These are phyloP conservation scores for Chironomus tepperi DNA, from an alignment of 1,140 invertebrate species.

Conservation along the genomic window DNA sequence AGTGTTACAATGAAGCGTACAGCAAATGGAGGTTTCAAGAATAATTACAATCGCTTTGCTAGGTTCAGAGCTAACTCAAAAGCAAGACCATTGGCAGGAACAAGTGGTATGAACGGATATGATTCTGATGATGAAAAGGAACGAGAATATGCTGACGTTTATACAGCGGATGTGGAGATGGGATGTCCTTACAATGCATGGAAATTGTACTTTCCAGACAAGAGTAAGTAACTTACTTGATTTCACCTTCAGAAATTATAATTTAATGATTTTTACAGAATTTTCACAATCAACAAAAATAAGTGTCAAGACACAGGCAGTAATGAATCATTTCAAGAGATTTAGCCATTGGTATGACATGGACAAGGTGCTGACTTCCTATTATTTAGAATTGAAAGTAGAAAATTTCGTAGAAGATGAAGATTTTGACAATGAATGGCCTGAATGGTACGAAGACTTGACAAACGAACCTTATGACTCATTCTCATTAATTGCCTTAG, in stretches of 20 bases:
- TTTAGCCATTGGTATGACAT: constrained; percentile 37
- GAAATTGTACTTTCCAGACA: constrained; percentile 52
- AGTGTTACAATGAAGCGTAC: too few relatives aligned
- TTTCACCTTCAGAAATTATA: constrained; percentile 23
- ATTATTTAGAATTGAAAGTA: constrained; percentile 32
- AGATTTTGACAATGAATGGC: constrained; percentile 44
- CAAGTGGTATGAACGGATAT: too few relatives aligned
- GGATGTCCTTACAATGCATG: constrained; percentile 47
- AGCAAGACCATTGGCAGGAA: too few relatives aligned
- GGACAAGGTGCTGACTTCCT: constrained; percentile 41
- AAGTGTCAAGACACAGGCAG: constrained; percentile 40
- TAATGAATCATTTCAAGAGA: constrained; percentile 37
- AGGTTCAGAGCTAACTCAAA: too few relatives aligned
- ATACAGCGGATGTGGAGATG: not conserved
- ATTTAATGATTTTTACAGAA: constrained; percentile 32
- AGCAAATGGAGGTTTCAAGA: too few relatives aligned
- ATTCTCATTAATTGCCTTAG: constrained; percentile 50
- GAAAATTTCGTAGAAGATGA: constrained; percentile 43
- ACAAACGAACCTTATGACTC: constrained; percentile 45
- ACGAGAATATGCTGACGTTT: too few relatives aligned
- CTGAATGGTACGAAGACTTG: constrained; percentile 46
- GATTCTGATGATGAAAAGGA: too few relatives aligned
- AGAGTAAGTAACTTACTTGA: constrained; percentile 37
- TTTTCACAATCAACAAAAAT: constrained; percentile 39
- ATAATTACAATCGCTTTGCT: too few relatives aligned